Base-by-base conservation (phyloP, 2,113 vertebrate genomes). In the Sula dactylatra region DNA sequence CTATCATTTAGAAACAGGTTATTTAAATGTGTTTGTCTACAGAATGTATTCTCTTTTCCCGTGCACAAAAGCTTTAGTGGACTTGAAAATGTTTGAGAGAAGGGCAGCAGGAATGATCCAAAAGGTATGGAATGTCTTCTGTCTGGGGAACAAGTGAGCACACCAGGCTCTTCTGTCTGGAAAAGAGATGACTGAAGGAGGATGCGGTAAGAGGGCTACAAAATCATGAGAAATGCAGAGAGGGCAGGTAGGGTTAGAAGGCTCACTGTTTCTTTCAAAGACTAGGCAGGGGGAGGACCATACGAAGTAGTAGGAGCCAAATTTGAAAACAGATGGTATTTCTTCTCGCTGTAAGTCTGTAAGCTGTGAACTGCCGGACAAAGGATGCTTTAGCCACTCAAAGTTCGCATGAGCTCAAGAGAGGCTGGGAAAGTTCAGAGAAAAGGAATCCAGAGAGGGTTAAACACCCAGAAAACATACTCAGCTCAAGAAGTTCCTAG, bases 101-200 rank as follows among this genome's bases (percentile, higher is more conserved):
- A 91, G 36, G 44, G 56, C 42, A 88, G 38, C 55, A 71, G 42
- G 59, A 92, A 80, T 86, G 82, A 96, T 88, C 44, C 86, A 90
- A 93, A 92, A 92, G 59, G 67, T 73, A 88, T 49, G 79, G 93
- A 96, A 91, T 89, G 84, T 86, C 88, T 94, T 88, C 88, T 88
- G 79, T 90, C 91, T 89, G 72, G 69, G 62, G 82, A 96, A 62
- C 19, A 80, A 83, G 40, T 34, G 31, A 74, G 26, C 49, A 50
- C 59, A 6, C 8, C 45, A 49, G 42, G 83, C 38, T 74, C n/a
- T 64, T 62, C 47, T 67, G 65, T 89, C 91, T 93, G 91, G 81
- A 94, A 93, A 91, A 91, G 81, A 69, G 45, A 78, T 42, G 64
- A 78, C 71, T 62, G 76, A n/a, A 74, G 84, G 69, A 87, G 27